Evolutionary conservation across 1,140 invertebrate genomes (phyloP).

Genomic region (Adoxophyes honmai): DNA sequence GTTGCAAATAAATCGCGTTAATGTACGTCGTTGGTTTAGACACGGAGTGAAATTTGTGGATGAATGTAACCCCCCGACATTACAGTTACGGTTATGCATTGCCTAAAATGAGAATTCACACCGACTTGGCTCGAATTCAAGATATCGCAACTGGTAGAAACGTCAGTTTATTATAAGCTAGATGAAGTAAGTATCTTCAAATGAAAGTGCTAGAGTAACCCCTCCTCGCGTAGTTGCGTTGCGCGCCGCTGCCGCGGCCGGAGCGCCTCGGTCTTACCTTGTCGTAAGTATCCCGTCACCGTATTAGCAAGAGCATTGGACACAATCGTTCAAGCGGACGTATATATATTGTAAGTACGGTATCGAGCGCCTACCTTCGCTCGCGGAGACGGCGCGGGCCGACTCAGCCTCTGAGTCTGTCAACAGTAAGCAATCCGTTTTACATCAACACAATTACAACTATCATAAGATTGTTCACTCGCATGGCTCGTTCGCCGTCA

Average conservation of each 20-base stretch:
- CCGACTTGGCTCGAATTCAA: too few species aligned
- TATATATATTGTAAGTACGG: slow-evolving; percentile 18
- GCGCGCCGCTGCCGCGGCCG: slow-evolving; percentile 12
- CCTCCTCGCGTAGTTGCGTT: too few species aligned
- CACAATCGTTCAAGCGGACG: slow-evolving; percentile 39
- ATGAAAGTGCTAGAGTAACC: too few species aligned
- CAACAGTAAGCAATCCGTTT: slow-evolving; percentile 18
- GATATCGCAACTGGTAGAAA: too few species aligned
- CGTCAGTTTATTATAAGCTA: too few species aligned
- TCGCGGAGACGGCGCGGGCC: slow-evolving; percentile 19
- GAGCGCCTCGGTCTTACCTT: slow-evolving; percentile 33
- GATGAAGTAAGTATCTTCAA: too few species aligned
- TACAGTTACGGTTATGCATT: too few species aligned
- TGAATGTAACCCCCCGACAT: too few species aligned
- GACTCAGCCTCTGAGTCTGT: slow-evolving; percentile 7
- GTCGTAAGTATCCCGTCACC: slow-evolving; percentile 39
- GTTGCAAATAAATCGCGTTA: too few species aligned
- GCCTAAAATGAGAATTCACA: too few species aligned
- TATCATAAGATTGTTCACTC: slow-evolving; percentile 2
- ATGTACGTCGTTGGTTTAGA: too few species aligned
- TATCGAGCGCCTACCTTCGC: slow-evolving; percentile 41
- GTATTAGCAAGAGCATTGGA: slow-evolving; percentile 30
- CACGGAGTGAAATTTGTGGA: too few species aligned
- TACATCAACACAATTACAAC: slow-evolving; percentile 10
- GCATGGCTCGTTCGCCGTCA: slow-evolving; percentile 4